Evolutionary conservation across 2,797 vertebrate genomes (phyloP).

Genomic region (Halcyon badia): DNA sequence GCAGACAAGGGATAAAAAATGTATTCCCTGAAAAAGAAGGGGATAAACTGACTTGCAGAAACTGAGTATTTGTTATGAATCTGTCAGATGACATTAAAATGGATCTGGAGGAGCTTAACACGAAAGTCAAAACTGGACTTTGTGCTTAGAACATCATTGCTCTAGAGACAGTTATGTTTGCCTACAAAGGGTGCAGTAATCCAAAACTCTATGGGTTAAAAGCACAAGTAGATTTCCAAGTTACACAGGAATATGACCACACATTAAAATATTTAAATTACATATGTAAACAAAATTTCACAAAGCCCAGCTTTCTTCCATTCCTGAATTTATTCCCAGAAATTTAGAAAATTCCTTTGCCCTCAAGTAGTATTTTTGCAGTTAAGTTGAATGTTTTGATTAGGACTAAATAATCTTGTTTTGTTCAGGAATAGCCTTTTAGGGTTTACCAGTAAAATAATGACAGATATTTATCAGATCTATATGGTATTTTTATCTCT

Average conservation of each 20-base stretch:
- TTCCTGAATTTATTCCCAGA: not conserved
- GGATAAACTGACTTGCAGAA: not conserved
- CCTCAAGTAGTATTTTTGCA: not conserved
- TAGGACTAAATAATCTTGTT: slow-evolving; percentile 26
- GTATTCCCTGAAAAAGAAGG: not conserved
- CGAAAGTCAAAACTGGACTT: not conserved
- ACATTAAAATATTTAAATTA: slow-evolving; percentile 5
- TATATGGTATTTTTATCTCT: not conserved
- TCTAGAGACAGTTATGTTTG: not conserved
- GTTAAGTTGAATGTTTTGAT: slow-evolving; percentile 12
- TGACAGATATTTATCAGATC: not conserved
- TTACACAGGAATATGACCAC: not conserved
- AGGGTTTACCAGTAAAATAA: not conserved
- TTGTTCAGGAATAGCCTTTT: not conserved
- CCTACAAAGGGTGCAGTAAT: not conserved
- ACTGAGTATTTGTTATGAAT: not conserved
- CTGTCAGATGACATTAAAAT: not conserved
- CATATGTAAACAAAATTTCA: not conserved
- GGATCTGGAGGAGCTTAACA: not conserved
- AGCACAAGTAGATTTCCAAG: not conserved
- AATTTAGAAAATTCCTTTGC: not conserved
- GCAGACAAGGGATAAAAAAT: not conserved
- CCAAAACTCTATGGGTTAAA: not conserved
- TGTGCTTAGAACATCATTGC: not conserved
- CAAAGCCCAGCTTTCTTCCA: not conserved